These are phyloP conservation scores for Bombycilla garrulus DNA, from an alignment of 2,113 vertebrate species.

Conservation along the genomic window DNA sequence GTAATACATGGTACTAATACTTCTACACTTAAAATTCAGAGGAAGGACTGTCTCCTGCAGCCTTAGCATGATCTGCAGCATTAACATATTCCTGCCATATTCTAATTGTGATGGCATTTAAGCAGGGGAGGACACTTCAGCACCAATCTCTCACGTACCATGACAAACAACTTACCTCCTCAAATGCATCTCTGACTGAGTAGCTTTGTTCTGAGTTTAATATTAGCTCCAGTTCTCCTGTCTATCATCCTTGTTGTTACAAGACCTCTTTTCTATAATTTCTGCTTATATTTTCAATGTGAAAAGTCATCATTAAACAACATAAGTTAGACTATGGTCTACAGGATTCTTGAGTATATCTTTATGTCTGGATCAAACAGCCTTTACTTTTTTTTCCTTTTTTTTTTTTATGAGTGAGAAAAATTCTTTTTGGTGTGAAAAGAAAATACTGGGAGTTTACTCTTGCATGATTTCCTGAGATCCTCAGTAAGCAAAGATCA, in stretches of 20 bases:
- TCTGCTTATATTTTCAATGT: not conserved
- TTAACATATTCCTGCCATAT: not conserved
- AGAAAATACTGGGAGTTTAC: not conserved
- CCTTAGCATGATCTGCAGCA: not conserved
- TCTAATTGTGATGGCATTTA: not conserved
- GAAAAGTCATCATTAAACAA: not conserved
- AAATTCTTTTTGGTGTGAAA: not conserved
- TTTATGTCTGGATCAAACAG: not conserved
- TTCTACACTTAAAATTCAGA: not conserved
- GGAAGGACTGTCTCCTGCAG: not conserved
- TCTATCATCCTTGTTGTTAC: not conserved
- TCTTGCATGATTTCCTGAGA: not conserved
- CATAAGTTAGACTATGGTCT: not conserved
- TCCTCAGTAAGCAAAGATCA: not conserved
- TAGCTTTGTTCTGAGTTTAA: not conserved
- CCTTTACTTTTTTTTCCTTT: not conserved
- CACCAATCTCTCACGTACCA: not conserved
- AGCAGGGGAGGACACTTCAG: not conserved
- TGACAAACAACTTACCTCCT: not conserved
- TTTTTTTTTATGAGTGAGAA: not conserved
- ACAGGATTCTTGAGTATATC: not conserved
- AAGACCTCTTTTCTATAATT: not conserved
- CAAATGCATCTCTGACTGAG: not conserved
- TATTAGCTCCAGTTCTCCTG: not conserved
- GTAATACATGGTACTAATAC: not conserved